Percentiles rank a stretch among this genome's conserved stretches.
These are phyloP conservation scores for Megalops atlanticus DNA, from an alignment of 2,113 vertebrate species.

Conservation along the genomic window DNA sequence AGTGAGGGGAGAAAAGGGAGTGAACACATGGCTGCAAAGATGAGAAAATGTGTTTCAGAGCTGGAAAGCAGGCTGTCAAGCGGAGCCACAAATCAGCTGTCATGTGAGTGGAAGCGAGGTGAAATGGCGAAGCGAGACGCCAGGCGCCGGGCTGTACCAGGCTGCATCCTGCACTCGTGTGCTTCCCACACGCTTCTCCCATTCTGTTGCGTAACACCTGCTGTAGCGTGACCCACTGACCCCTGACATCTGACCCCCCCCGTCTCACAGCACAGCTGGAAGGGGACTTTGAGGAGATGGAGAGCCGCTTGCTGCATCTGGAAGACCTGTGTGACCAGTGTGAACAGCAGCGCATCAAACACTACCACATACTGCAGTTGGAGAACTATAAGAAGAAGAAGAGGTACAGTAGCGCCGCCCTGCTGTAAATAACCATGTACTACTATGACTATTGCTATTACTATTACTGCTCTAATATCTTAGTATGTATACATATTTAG, in stretches of 20 bases:
- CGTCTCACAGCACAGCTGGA: slow-evolving; percentile 80
- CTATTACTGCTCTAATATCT: too few species aligned
- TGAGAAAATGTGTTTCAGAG: not conserved
- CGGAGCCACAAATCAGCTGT: not conserved
- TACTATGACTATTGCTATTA: too few species aligned
- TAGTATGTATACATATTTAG: too few species aligned
- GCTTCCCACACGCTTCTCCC: not conserved
- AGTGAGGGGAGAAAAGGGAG: not conserved
- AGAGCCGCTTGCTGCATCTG: slow-evolving; percentile 80
- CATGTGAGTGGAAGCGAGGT: not conserved
- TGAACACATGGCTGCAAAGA: not conserved
- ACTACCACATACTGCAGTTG: slow-evolving; percentile 76
- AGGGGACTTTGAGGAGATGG: slow-evolving; percentile 89
- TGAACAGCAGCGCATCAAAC: slow-evolving; percentile 82
- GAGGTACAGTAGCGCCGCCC: slow-evolving; percentile 69
- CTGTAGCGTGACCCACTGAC: not conserved
- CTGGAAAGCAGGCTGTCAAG: not conserved
- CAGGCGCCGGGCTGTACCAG: not conserved
- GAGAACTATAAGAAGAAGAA: slow-evolving; percentile 89
- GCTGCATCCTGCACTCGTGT: not conserved
- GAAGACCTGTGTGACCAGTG: slow-evolving; percentile 88
- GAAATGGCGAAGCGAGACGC: not conserved
- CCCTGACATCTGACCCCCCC: slow-evolving; percentile 12
- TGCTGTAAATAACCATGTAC: not conserved
- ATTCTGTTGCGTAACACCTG: slow-evolving; percentile 26